Base-by-base conservation (phyloP, 2,797 vertebrate genomes). In the Sparus aurata region DNA sequence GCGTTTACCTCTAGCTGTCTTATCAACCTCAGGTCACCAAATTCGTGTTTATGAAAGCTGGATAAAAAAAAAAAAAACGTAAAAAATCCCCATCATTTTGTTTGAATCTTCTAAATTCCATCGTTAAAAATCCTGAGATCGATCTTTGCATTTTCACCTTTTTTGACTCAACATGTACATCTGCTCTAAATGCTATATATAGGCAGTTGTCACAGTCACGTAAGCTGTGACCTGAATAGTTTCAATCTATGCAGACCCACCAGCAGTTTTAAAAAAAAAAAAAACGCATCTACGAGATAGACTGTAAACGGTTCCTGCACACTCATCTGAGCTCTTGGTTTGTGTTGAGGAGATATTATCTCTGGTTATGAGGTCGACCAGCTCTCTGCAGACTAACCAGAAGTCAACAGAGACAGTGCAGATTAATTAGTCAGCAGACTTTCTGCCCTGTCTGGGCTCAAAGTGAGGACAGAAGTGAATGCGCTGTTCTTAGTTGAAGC, bases 401-500 rank as follows among this genome's bases (percentile, higher is more conserved):
- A 58, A 30, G 38, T 63, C 41, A 54, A 49, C 60, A 45, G 22
- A 70, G 30, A 70, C 45, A 34, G 20, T 7, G 34, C 49, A 63
- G 30, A 61, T 41, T 11, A 27, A 53, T 72, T 25, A 53, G 58
- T 38, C 13, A 52, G 58, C n/a, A 61, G 47, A 43, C 22, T 57
- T 34, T 58, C 55, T 60, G 55, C 34, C 22, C n/a, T 15, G n/a
- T 41, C 63, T 57, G 4, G 9, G 30, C 30, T 12, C 22, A 15
- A 5, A 25, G 15, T 25, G 15, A 25, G 17, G 25, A 46, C 45
- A 17, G 45, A 45, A 62, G 59, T 46, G 23, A 45, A 64, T 2
- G 8, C 5, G 4, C 61, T 38, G 25, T 15, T 45, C 58, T 27
- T 50, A 16, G 18, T 16, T 47, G 53, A 47, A 45, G 22, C 54